Base-by-base conservation (phyloP, 2,888 invertebrate species). In the Amphipyra berbera region DNA sequence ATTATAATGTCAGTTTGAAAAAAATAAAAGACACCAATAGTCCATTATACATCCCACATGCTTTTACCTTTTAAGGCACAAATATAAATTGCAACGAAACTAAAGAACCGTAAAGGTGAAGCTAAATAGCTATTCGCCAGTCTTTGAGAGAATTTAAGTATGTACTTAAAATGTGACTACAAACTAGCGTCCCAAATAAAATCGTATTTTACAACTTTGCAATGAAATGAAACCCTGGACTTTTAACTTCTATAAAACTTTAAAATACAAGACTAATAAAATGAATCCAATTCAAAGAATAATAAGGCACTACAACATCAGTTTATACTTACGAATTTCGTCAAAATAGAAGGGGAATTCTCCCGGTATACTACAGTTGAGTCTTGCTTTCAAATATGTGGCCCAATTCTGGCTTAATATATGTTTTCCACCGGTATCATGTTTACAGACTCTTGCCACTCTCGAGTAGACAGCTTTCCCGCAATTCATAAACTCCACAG, bases 321-420 rank as follows among this genome's bases (percentile, higher is more conserved):
- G 21, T 48, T 59, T 27, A 45, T 68, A 95, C 96, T 96, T 87
- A 96, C 96, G 96, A 82, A 97, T 96, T 94, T 97, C 96, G 88
- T 97, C 96, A 88, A 97, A 97, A 88, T 97, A 97, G 90, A 97
- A 97, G 0, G 97, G 97, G 82, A 96, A 96, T 81, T 97, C 96
- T 77, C 97, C 97, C 40, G 97, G 96, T 84, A 97, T 95, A 77
- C 96, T 96, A 86, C 96, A 96, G 87, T 96, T 96, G 69, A 97
- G 95, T 46, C 96, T 91, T 27, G 96, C 96, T 89, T 96, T 96
- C 74, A 96, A 89, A 86, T 96, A 97, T 48, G 96, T 96, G 73
- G 96, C 96, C 96, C 96, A 96, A 84, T 96, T 96, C 83, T 96
- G 96, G 81, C 94, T 95, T 72, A 96, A 93, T 80, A 96, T 95